These are phyloP conservation scores for Ochlodes sylvanus DNA, from an alignment of 2,888 invertebrate genomes.

Conservation along the genomic window DNA sequence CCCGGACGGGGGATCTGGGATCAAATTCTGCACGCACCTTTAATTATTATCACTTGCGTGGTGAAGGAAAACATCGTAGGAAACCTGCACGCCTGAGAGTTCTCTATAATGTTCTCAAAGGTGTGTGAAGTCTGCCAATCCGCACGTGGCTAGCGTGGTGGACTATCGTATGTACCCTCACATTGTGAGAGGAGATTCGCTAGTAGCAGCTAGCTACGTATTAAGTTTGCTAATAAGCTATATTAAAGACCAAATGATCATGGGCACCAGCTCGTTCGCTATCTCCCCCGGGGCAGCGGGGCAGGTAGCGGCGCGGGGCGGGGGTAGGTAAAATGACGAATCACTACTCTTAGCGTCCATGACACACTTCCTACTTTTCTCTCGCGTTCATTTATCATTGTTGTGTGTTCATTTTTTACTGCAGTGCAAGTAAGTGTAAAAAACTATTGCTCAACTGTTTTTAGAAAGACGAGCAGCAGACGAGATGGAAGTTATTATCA, in stretches of 20 bases:
- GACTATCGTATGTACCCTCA: too few relatives aligned
- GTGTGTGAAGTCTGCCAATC: too few relatives aligned
- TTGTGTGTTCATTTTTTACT: slow-evolving; percentile 11
- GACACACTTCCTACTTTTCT: slow-evolving; percentile 11
- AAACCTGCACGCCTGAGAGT: too few relatives aligned
- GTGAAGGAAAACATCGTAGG: too few relatives aligned
- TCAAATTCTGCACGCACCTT: too few relatives aligned
- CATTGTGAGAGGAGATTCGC: too few relatives aligned
- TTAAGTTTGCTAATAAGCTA: not conserved
- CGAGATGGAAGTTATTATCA: not conserved
- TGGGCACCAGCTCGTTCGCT: not conserved
- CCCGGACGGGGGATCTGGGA: too few relatives aligned
- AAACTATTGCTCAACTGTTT: not conserved
- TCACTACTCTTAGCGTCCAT: slow-evolving; percentile 11
- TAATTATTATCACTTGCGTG: too few relatives aligned
- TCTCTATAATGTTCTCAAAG: too few relatives aligned
- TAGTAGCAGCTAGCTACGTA: too few relatives aligned
- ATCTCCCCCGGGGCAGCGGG: not conserved
- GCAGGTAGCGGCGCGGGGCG: not conserved
- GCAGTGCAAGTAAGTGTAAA: slow-evolving; percentile 10
- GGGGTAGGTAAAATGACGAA: slow-evolving; percentile 9
- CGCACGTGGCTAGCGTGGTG: too few relatives aligned
- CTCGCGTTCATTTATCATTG: slow-evolving; percentile 11
- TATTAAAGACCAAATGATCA: not conserved
- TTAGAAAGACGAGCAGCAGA: not conserved